These are phyloP conservation scores for Argyresthia albistria DNA, from an alignment of 2,888 invertebrate genomes.

Conservation along the genomic window DNA sequence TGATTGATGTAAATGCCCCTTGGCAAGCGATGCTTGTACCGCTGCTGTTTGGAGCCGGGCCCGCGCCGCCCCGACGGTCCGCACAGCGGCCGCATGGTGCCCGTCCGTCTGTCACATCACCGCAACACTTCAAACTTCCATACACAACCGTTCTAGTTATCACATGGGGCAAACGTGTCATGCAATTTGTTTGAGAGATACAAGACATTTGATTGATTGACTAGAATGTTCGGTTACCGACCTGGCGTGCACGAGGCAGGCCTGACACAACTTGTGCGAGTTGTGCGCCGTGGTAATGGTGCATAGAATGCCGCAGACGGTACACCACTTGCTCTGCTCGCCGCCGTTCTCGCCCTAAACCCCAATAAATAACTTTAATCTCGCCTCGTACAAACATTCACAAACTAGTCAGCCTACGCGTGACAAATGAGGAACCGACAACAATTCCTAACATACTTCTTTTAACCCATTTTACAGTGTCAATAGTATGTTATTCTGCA, in stretches of 20 bases:
- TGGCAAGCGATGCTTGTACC: conserved; percentile 89
- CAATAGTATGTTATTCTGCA: conserved; percentile 60
- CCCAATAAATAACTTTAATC: conserved; percentile 59
- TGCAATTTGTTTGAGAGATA: too few species aligned
- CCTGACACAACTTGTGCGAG: conserved; percentile 69
- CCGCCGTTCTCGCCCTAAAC: conserved; percentile 64
- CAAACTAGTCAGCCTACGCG: background rate
- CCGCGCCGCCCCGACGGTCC: conserved; percentile 77
- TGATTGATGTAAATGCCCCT: conserved; percentile 98
- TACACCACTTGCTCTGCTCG: conserved; percentile 59
- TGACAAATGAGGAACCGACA: conserved; percentile 18
- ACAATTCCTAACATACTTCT: conserved; percentile 61
- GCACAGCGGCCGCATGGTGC: conserved; percentile 84
- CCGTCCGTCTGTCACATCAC: conserved; percentile 81
- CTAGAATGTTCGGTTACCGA: conserved; percentile 41
- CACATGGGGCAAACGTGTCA: too few species aligned
- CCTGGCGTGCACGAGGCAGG: conserved; percentile 74
- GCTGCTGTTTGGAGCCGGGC: conserved; percentile 61
- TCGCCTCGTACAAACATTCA: conserved; percentile 20
- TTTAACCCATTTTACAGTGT: conserved; percentile 57
- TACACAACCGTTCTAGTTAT: too few species aligned
- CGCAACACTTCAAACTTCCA: conserved; percentile 16
- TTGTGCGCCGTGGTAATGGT: conserved; percentile 64
- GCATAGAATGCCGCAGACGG: conserved; percentile 68
- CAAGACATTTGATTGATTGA: background rate